Evolutionary conservation across 2,113 vertebrate species (phyloP).

Genomic region (Paratilapia polleni): DNA sequence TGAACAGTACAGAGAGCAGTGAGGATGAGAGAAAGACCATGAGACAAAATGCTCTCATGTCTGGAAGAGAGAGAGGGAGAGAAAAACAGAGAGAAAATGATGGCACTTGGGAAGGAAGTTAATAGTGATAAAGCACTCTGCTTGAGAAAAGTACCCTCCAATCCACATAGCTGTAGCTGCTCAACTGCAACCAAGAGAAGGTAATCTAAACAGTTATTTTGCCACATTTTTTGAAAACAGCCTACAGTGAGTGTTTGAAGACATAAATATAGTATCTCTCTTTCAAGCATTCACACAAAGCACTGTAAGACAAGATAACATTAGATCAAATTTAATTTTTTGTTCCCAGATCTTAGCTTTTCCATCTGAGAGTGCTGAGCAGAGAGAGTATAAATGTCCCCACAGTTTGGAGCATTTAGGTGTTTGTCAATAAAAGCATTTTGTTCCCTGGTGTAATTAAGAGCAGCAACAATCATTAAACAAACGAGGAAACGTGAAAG

Average conservation of each 20-base stretch:
- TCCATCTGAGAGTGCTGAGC: background rate
- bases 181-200: slow-evolving; percentile 15
- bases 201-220: slow-evolving; percentile 16
- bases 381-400: background rate
- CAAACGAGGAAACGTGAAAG: background rate
- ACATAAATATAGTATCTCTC: background rate
- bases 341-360: background rate
- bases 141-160: slow-evolving; percentile 34
- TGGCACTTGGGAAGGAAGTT: slow-evolving; percentile 38
- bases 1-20: background rate
- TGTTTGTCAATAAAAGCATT: background rate
- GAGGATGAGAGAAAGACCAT: background rate
- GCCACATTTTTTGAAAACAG: background rate
- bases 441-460: slow-evolving; percentile 2
- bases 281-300: background rate
- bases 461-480: background rate
- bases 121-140: slow-evolving; percentile 44
- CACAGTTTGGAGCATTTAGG: background rate
- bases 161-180: slow-evolving; percentile 25
- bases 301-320: background rate
- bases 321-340: slow-evolving; percentile 15
- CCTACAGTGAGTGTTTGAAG: slow-evolving; percentile 3
- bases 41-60: slow-evolving; percentile 21
- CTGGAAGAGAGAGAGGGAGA: background rate
- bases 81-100: slow-evolving; percentile 36